Percentiles rank a stretch among this genome's conserved stretches.
These are phyloP conservation scores for Staurois parvus DNA, from an alignment of 2,797 vertebrate genomes.

Conservation along the genomic window DNA sequence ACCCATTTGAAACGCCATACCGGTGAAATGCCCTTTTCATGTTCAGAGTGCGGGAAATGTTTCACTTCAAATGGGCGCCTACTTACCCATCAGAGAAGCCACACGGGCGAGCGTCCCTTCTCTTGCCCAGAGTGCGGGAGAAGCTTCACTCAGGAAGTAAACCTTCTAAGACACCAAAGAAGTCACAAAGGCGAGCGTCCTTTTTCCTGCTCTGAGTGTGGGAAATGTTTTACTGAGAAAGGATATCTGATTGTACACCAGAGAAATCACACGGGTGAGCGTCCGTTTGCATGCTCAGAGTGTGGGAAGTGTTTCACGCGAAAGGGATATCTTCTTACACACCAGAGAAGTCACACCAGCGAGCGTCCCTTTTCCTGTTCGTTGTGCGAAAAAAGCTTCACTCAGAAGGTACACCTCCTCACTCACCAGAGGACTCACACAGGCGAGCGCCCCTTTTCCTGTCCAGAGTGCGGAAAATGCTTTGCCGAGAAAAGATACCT, in stretches of 20 bases:
- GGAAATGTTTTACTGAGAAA: constrained; percentile 72
- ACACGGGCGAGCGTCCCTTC: constrained; percentile 67
- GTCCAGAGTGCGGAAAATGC: not conserved
- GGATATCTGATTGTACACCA: constrained; percentile 65
- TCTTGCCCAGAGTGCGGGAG: constrained; percentile 29
- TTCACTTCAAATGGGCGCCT: constrained; percentile 25
- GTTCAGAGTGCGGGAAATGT: constrained; percentile 21
- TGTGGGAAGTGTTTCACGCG: constrained; percentile 65
- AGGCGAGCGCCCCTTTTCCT: not conserved
- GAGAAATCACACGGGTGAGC: constrained; percentile 68
- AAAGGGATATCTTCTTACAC: constrained; percentile 14
- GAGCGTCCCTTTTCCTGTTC: constrained; percentile 19
- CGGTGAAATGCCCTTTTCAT: constrained; percentile 59
- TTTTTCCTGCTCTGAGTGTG: constrained; percentile 73
- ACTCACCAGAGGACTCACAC: not conserved
- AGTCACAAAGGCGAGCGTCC: constrained; percentile 72
- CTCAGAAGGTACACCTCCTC: not conserved
- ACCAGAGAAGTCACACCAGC: constrained; percentile 19
- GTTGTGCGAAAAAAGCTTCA: not conserved
- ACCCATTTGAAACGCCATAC: constrained; percentile 66
- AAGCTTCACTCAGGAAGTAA: constrained; percentile 15
- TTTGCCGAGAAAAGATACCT: not conserved
- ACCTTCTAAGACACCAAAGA: constrained; percentile 54
- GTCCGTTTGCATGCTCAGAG: constrained; percentile 65
- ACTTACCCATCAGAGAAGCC: constrained; percentile 63